Conservation (phyloP, 2,797 vertebrate genomes). For the Myripristis jacobus region DNA sequence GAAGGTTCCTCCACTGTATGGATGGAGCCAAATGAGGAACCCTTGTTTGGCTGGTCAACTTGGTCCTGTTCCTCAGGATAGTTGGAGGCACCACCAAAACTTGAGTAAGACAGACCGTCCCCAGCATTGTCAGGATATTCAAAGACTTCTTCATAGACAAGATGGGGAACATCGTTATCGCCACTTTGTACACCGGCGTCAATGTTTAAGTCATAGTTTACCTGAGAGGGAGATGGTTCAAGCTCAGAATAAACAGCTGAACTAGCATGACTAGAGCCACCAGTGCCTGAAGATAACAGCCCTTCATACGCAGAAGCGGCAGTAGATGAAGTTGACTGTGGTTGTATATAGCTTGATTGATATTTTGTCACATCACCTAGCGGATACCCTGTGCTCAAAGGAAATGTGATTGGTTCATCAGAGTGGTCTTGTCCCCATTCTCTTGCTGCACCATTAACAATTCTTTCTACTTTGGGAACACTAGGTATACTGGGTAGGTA, state of each 20-base stretch:
- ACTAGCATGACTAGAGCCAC: neutral
- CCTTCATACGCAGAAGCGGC: neutral
- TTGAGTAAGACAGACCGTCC: neutral
- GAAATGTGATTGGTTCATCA: slow-evolving; percentile 13
- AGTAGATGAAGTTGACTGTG: neutral
- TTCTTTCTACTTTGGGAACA: neutral
- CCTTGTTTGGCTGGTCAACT: neutral
- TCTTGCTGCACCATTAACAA: neutral
- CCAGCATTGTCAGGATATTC: neutral
- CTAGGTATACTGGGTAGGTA: accelerated
- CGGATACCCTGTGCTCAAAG: neutral
- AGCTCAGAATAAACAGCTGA: neutral
- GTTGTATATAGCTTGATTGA: neutral
- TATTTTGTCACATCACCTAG: accelerated
- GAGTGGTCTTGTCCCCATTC: neutral
- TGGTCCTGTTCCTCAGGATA: neutral
- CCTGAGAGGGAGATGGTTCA: neutral
- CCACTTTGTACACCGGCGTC: neutral
- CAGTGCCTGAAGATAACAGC: neutral
- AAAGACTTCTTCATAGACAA: slow-evolving; percentile 38
- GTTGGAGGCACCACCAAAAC: neutral
- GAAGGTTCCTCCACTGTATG: neutral
- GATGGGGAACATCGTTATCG: neutral
- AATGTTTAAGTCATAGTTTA: neutral
- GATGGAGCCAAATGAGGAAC: neutral